Evolutionary conservation across 2,888 invertebrate genomes (phyloP).

Genomic region (Hypomecis punctinalis): DNA sequence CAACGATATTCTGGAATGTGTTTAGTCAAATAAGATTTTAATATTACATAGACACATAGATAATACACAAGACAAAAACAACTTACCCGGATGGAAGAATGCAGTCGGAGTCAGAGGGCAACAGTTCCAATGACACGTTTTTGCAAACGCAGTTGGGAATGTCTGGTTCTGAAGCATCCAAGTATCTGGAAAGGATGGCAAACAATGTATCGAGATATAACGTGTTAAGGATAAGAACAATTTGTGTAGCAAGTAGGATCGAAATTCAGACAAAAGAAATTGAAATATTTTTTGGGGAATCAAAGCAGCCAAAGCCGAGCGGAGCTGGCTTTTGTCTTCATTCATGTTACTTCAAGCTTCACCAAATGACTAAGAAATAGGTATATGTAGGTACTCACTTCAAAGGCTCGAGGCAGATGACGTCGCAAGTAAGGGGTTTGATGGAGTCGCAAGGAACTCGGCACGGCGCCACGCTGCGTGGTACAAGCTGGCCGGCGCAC

Average conservation of each 20-base stretch:
- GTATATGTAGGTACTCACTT: constrained; percentile 53
- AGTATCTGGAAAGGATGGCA: constrained; percentile 54
- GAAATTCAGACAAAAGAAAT: too few relatives aligned
- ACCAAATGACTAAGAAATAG: too few relatives aligned
- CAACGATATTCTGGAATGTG: not conserved
- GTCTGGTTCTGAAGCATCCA: constrained; percentile 74
- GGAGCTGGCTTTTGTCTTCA: too few relatives aligned
- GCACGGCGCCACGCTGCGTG: constrained; percentile 67
- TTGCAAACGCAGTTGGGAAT: constrained; percentile 74
- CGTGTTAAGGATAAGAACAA: too few relatives aligned
- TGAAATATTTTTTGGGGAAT: too few relatives aligned
- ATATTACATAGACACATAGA: too few relatives aligned
- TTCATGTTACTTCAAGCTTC: too few relatives aligned
- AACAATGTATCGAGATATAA: not conserved
- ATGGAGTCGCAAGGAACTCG: constrained; percentile 63
- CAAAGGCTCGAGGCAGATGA: constrained; percentile 69
- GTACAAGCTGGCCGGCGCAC: constrained; percentile 74
- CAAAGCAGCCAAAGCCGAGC: too few relatives aligned
- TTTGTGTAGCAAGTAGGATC: too few relatives aligned
- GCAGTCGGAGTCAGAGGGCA: constrained; percentile 77
- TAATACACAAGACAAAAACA: not conserved
- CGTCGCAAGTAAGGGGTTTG: constrained; percentile 59
- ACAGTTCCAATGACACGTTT: constrained; percentile 70
- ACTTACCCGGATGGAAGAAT: constrained; percentile 73
- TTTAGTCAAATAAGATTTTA: not conserved